Base-by-base conservation (phyloP, 2,797 vertebrate species). In the Austrolebias charrua region DNA sequence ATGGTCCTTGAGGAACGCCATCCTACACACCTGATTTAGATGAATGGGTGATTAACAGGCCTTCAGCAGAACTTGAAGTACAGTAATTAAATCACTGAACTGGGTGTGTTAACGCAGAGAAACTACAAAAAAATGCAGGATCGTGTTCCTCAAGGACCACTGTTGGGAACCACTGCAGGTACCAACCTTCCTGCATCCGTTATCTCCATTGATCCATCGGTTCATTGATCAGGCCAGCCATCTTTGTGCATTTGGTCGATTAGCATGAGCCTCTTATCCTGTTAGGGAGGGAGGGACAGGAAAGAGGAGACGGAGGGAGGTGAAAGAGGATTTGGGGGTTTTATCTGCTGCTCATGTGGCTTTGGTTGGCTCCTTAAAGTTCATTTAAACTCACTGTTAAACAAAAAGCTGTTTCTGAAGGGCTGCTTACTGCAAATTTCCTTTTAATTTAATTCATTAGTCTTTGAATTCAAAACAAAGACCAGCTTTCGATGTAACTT, bases 201-300 rank as follows among this genome's bases (percentile, higher is more conserved):
- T 85, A 78, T 63, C 73, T 11, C 55, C 0, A 90, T 82, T 88
- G 89, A 90, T 88, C 86, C 75, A 87, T 84, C 87, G 86, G 87
- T 69, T 66, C 86, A 83, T 82, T 83, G 88, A 91, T 88, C 80
- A 73, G 20, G n/a, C 57, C 50, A 67, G 66, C 60, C 78, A 50
- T 77, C 15, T 0, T 63, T 45, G 70, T 88, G 84, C 88, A 86
- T 89, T 91, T 86, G 82, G 84, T 72, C 86, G 86, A 91, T 90
- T 88, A 89, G 83, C 80, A 78, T 57, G 78, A 73, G 74, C 42
- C 82, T 86, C 86, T 89, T 88, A 91, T 90, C 84, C 87, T 33
- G 77, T 89, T 89, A 88, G 82, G 60, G 75, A 60, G 29, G 66
- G 56, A 76, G 81, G 63, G 46, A 54, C 38, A 44, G 46, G 60